phyloP scores from a whole-genome alignment of 2,113 vertebrate species.

The Isichthys henryi region DNA sequence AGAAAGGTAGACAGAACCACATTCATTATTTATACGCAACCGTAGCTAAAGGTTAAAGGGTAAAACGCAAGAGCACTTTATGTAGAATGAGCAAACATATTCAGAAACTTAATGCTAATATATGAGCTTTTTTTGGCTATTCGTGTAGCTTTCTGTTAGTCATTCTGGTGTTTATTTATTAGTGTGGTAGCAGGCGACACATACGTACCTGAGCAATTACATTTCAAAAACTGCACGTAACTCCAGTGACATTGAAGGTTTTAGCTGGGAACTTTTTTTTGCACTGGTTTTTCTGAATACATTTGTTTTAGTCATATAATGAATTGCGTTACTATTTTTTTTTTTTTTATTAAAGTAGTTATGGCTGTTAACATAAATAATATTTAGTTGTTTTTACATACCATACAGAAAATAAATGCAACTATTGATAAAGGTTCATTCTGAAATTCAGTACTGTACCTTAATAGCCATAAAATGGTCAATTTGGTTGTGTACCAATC shows the following conservation, averaged over 20 bases:
- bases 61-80: not conserved
- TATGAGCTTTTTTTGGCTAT: not conserved
- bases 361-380: not conserved
- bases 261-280: not conserved
- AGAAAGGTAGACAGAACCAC: not conserved
- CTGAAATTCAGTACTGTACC: not conserved
- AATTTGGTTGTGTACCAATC: not conserved
- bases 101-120: not conserved
- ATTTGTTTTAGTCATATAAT: not conserved
- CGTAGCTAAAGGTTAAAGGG: not conserved
- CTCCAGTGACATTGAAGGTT: not conserved
- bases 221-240: not conserved
- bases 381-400: not conserved
- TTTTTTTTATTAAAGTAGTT: not conserved
- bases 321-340: not conserved
- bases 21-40: not conserved
- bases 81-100: not conserved
- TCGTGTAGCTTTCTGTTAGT: not conserved
- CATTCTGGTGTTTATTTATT: not conserved
- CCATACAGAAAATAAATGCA: not conserved
- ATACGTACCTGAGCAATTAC: not conserved
- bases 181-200: not conserved
- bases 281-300: not conserved
- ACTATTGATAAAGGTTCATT: not conserved
- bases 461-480: not conserved